Percentiles rank a stretch among this genome's conserved stretches.
These are phyloP conservation scores for Blera fallax DNA, from an alignment of 2,888 invertebrate genomes.

Conservation along the genomic window DNA sequence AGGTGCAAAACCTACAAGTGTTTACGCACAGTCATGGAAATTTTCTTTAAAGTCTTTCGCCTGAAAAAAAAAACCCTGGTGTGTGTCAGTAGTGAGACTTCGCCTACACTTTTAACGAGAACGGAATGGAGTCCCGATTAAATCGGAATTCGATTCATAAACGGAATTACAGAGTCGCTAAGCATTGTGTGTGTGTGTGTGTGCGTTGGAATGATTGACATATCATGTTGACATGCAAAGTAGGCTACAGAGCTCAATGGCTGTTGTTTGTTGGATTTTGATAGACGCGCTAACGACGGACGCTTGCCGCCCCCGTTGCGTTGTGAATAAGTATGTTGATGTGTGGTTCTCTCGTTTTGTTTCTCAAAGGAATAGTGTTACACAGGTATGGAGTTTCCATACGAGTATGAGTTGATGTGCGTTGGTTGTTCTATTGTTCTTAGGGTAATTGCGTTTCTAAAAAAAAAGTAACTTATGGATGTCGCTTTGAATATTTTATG, in stretches of 20 bases:
- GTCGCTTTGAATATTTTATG: not conserved
- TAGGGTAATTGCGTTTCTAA: not conserved
- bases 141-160: constrained; percentile 22
- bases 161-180: not conserved
- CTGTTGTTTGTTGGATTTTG: constrained; percentile 16
- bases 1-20: constrained; percentile 1
- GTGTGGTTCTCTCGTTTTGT: not conserved
- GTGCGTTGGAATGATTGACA: constrained; percentile 32
- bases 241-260: constrained; percentile 24
- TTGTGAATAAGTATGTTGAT: not conserved
- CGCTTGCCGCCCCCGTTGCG: not conserved
- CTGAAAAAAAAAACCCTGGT: not conserved
- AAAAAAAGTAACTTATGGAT: not conserved
- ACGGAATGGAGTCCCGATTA: not conserved
- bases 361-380: not conserved
- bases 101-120: not conserved
- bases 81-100: not conserved
- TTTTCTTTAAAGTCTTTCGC: not conserved
- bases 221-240: constrained; percentile 42
- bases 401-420: no score
- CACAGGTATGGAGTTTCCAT: not conserved
- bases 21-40: not conserved
- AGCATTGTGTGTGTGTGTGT: not conserved
- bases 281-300: constrained; percentile 27
- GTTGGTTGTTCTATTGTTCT: not conserved